Base-by-base conservation (phyloP, 2,113 vertebrate genomes). In the Struthidea cinerea region DNA sequence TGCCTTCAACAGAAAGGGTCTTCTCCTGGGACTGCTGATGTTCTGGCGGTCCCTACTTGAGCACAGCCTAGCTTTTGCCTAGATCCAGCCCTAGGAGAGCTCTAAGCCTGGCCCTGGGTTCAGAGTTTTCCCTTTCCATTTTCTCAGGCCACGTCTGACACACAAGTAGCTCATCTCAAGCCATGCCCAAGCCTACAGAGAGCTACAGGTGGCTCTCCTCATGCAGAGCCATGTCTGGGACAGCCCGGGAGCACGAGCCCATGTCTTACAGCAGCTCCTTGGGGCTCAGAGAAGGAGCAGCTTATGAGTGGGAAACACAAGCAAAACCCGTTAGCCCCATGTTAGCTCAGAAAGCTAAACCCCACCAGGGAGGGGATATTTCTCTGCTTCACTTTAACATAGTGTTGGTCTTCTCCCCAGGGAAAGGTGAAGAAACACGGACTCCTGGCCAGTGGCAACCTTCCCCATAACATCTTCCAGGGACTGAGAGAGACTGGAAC, bases 191-290 rank as follows among this genome's bases (percentile, higher is more conserved):
- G 47, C 16, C 55, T 23, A 52, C 20, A 41, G 35, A 68, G 65
- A 63, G 59, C n/a, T 37, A 19, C 18, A 42, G 26, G 37, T 27
- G 27, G 32, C 19, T 89, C 26, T 86, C 37, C n/a, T 70, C 28
- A n/a, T 3, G 26, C 52, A 75, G 13, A 69, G 24, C 26, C 13
- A 23, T 55, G 33, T 32, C 37, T 64, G 21, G 33, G 16, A 35
- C 4, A 19, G 26, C 5, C 5, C 0, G 2, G 39, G 7, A 84
- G 4, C 18, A 42, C 0, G 0, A 59, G 23, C 1, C 47, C 53
- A 49, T 18, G 47, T 53, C 32, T 84, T 57, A 27, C 3, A 5
- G 69, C 16, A 82, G 35, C 11, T 82, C 39, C 14, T 14, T 39
- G 26, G 9, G 26, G 8, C 35, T 79, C 33, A 33, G 20, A 83